Evolutionary conservation across 2,888 invertebrate species (phyloP).

Genomic region (Aphrophora alni): DNA sequence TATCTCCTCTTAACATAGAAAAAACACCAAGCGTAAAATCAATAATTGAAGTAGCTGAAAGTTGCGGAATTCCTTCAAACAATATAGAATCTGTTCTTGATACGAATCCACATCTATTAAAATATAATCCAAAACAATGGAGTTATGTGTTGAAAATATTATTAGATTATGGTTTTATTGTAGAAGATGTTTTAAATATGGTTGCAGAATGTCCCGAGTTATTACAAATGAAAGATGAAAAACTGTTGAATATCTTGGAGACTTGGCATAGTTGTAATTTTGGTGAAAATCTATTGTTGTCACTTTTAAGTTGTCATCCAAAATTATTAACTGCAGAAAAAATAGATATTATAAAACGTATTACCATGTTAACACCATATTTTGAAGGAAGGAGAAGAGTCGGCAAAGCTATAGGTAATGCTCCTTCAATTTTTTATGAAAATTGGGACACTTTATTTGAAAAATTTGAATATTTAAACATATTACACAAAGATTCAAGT

Average conservation of each 20-base stretch:
- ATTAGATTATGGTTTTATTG: neutral
- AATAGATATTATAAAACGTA: neutral
- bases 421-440: constrained; percentile 36
- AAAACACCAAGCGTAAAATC: neutral
- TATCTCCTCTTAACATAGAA: neutral
- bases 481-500: constrained; percentile 27
- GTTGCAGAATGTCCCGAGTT: constrained; percentile 18
- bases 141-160: constrained; percentile 1
- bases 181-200: neutral
- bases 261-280: constrained; percentile 3
- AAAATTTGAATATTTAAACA: constrained; percentile 39
- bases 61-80: neutral
- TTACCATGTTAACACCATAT: neutral
- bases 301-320: constrained; percentile 7
- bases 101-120: neutral
- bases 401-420: neutral
- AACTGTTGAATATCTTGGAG: neutral
- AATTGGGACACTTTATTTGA: constrained; percentile 8
- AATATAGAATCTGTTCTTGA: neutral
- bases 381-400: constrained; percentile 30
- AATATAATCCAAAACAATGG: neutral
- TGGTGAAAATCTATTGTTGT: neutral
- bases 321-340: neutral
- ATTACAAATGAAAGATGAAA: constrained; percentile 18
- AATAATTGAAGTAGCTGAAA: neutral